phyloP scores from a whole-genome alignment of 2,888 invertebrate genomes.

The Lasioglossum pauxillum region DNA sequence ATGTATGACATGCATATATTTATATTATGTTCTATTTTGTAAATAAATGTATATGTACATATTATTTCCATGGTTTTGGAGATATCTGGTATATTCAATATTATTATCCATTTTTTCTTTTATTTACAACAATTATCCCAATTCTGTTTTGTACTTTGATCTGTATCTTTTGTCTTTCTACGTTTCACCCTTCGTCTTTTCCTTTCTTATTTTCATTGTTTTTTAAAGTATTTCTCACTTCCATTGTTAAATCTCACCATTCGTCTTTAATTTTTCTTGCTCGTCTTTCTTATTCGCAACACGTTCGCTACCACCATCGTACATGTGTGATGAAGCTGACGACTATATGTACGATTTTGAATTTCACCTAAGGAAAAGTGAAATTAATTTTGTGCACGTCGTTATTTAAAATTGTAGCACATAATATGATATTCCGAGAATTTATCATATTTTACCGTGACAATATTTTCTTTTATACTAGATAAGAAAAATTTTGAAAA shows the following conservation, averaged over 20 bases:
- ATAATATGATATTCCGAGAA: not conserved
- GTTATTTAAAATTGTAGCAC: not conserved
- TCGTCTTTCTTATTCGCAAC: conserved; percentile 1
- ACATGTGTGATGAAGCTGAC: not conserved
- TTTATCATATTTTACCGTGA: not conserved
- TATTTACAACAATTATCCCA: not conserved
- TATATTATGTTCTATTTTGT: not conserved
- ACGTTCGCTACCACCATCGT: not conserved
- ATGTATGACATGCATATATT: not conserved
- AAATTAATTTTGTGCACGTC: not conserved
- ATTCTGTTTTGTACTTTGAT: not conserved
- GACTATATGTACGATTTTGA: not conserved
- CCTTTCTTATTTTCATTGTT: not conserved
- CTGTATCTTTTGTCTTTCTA: not conserved
- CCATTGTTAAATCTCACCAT: not conserved
- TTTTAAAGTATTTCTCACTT: not conserved
- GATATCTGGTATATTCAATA: not conserved
- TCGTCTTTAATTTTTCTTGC: not conserved
- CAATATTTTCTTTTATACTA: not conserved
- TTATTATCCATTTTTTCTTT: not conserved
- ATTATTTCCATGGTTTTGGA: not conserved
- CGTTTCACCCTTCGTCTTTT: conserved; percentile 6
- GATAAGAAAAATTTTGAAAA: not conserved
- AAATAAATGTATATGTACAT: not conserved
- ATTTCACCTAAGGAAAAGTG: not conserved